Evolutionary conservation across 2,888 invertebrate species (phyloP).

Genomic region (Nomada fucata): DNA sequence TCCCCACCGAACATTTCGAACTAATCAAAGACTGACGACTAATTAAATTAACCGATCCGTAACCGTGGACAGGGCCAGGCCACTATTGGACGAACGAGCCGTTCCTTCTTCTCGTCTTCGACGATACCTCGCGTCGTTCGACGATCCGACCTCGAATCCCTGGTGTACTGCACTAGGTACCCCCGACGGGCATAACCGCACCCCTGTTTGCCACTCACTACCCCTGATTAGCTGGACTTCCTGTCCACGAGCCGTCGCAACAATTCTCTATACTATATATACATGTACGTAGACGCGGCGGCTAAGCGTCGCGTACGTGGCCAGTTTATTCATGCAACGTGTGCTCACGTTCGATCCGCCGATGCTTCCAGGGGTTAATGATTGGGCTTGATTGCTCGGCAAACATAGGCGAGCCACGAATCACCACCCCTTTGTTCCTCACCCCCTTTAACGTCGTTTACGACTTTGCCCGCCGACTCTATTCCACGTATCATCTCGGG

Average conservation of each 20-base stretch:
- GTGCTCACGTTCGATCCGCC: conserved; percentile 70
- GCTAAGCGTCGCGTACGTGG: conserved; percentile 27
- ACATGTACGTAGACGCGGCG: conserved; percentile 26
- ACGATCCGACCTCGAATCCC: conserved; percentile 73
- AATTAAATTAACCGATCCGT: conserved; percentile 73
- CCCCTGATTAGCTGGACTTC: conserved; percentile 84
- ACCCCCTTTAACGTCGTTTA: conserved; percentile 60
- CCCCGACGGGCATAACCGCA: conserved; percentile 78
- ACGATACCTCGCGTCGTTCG: conserved; percentile 43
- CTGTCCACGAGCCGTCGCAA: conserved; percentile 81
- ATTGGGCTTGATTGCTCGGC: conserved; percentile 84
- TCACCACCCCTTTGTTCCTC: conserved; percentile 61
- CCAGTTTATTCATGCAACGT: conserved; percentile 69
- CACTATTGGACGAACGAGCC: conserved; percentile 35
- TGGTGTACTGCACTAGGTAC: conserved; percentile 72
- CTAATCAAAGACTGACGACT: conserved; percentile 70
- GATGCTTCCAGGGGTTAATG: conserved; percentile 80
- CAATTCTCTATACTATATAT: conserved; percentile 40
- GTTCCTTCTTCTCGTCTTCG: conserved; percentile 23
- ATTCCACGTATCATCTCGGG: conserved; percentile 52
- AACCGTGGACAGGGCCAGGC: conserved; percentile 51
- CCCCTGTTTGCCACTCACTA: conserved; percentile 84
- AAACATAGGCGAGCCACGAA: conserved; percentile 83
- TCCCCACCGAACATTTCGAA: conserved; percentile 26
- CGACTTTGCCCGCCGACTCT: conserved; percentile 56